Evolutionary conservation across 2,113 vertebrate species (phyloP).

Genomic region (Plecturocebus donacophilus): DNA sequence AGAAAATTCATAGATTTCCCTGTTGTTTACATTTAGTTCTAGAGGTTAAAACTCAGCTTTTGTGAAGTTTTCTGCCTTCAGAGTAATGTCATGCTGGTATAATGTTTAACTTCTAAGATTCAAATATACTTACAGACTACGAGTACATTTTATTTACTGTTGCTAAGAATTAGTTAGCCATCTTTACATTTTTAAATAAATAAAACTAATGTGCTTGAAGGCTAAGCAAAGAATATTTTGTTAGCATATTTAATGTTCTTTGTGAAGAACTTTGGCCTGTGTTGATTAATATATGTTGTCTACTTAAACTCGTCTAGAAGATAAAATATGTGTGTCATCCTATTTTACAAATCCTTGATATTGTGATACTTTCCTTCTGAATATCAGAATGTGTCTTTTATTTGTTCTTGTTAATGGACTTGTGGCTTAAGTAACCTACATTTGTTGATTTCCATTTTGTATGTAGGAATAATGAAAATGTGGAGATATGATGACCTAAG

Average conservation of each 20-base stretch:
- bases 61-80: neutral
- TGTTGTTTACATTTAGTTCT: neutral
- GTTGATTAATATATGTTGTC: neutral
- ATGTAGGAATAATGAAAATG: neutral
- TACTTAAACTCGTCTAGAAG: neutral
- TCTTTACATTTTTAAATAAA: neutral
- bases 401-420: neutral
- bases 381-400: neutral
- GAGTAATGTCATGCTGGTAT: neutral
- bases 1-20: neutral
- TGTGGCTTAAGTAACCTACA: neutral
- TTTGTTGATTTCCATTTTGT: neutral
- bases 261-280: neutral
- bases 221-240: neutral
- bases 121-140: neutral
- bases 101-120: neutral
- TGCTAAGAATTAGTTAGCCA: neutral
- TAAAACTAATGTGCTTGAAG: neutral
- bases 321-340: neutral
- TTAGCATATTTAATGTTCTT: neutral
- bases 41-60: neutral
- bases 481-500: neutral
- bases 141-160: neutral
- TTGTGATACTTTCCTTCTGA: neutral
- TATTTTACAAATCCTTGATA: neutral